Evolutionary conservation across 2,113 vertebrate species (phyloP), one percentile per base, ranked within the genome.

Genomic region (Pelmatolapia mariae): DNA sequence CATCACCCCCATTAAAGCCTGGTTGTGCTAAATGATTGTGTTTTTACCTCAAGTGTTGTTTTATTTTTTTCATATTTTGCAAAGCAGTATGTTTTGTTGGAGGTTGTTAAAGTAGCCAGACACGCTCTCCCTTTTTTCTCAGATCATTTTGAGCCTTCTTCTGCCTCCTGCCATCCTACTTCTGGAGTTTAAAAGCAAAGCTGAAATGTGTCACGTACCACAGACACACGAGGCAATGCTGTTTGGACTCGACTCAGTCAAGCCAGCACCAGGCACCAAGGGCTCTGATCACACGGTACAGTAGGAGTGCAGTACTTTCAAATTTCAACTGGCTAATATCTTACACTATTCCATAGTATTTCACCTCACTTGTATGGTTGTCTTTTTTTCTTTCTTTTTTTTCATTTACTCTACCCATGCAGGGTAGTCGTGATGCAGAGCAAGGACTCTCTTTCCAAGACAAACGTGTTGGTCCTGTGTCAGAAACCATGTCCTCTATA

Each of bases 151-250:
- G 87, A 98, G 98, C 90, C 98, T 99, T 94, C 95, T 99, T 24
- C 91, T 99, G 29, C 98, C 98, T 63, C 97, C 98, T 24, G 97
- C 97, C 80, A 98, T 99, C 92, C 94, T 98, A 83, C 96, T 98
- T 43, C 71, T 99, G 96, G 99, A 99, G 89, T 99, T 99, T 96
- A 99, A 99, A 96, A 99, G 97, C 95, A 97, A 97, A 93, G 98
- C 98, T 24, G 98, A 99, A 95, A 99, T 99, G 99, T 99, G 98
- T 3, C 99, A 99, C 13, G 97, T 99, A 7, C 98, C 98, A 43
- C 98, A 99, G 86, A 94, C 96, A 61, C 97, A 98, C 76, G 99
- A 99, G 78, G 96, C 93, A 53, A 94, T 96, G 53, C 97, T 98
- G 88, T 98, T 98, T 85, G 95, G 95, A 0, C 96, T 96, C 91